These are phyloP conservation scores for Cygnus buccinator DNA, from an alignment of 2,113 vertebrate genomes.

Conservation along the genomic window DNA sequence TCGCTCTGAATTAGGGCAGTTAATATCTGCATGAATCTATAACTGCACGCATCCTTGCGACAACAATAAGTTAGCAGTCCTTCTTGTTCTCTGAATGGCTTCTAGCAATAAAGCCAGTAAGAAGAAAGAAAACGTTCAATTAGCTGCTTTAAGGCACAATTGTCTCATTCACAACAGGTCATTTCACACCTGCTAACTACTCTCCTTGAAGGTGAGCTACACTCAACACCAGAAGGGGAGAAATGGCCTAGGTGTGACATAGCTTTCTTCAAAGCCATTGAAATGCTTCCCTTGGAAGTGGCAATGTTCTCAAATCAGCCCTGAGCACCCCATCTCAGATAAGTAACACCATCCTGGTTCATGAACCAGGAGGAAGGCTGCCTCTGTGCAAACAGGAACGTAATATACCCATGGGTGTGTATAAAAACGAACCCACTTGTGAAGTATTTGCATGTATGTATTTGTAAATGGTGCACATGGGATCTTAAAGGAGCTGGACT, in stretches of 20 bases:
- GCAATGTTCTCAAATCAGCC: not conserved
- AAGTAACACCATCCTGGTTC: not conserved
- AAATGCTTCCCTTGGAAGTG: not conserved
- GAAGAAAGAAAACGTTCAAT: not conserved
- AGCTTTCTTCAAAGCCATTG: not conserved
- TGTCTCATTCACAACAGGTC: not conserved
- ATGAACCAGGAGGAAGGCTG: not conserved
- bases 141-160: not conserved
- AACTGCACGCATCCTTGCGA: not conserved
- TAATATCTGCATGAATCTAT: not conserved
- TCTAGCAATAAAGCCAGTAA: not conserved
- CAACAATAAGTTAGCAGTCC: not conserved
- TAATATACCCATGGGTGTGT: accelerated
- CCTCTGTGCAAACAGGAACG: not conserved
- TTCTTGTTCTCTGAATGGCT: not conserved
- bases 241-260: constrained; percentile 14
- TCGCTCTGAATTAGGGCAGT: not conserved
- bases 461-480: not conserved
- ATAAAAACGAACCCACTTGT: not conserved
- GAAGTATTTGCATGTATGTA: accelerated
- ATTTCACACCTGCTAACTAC: constrained; percentile 45
- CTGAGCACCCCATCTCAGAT: not conserved
- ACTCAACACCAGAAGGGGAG: not conserved
- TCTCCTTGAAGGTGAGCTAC: not conserved
- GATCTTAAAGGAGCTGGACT: not conserved